Base-by-base conservation (phyloP, 2,113 vertebrate genomes). In the Sisor rabdophorus region DNA sequence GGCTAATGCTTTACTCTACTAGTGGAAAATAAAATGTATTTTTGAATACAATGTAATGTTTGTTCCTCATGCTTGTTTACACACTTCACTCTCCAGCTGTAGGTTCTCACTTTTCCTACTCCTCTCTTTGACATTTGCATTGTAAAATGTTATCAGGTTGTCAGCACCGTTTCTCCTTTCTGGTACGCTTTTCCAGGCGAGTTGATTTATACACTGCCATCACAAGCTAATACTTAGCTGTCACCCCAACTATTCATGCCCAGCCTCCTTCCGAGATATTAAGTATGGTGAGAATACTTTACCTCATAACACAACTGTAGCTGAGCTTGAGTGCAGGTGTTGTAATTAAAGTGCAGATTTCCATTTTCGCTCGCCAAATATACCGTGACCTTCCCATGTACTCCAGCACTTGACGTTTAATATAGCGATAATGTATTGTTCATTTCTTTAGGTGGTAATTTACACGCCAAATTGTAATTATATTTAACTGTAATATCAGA, bases 171-270 rank as follows among this genome's bases (percentile, higher is more conserved):
- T 75, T 48, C 53, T 26, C 54, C 50, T 76, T 65, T 67, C 60
- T 47, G 61, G 59, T 74, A 50, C 0, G n/a, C 22, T n/a, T 55
- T 22, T 58, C 63, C n/a, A 13, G 40, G 55, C 24, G 40, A 55
- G 65, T 71, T 82, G 79, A 83, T 81, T 77, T 79, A 81, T 67
- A 60, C 61, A 28, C 77, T 73, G 77, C 52, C 73, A 58, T 76
- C 59, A 50, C 63, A 63, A 60, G 32, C 20, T 32, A 61, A 63
- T 52, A 77, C 58, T 28, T 24, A 22, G 55, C 70, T 71, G 76
- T 71, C 79, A 73, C 70, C 55, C 71, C 71, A 56, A 58, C 78
- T 75, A 64, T 77, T 83, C 50, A 36, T 55, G 69, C 69, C 56
- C 65, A 20, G 20, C 47, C 56, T 54, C 24, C 60, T 55, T 48